These are phyloP conservation scores for Acanthoscelides obtectus DNA, from an alignment of 2,888 invertebrate species.

Conservation along the genomic window DNA sequence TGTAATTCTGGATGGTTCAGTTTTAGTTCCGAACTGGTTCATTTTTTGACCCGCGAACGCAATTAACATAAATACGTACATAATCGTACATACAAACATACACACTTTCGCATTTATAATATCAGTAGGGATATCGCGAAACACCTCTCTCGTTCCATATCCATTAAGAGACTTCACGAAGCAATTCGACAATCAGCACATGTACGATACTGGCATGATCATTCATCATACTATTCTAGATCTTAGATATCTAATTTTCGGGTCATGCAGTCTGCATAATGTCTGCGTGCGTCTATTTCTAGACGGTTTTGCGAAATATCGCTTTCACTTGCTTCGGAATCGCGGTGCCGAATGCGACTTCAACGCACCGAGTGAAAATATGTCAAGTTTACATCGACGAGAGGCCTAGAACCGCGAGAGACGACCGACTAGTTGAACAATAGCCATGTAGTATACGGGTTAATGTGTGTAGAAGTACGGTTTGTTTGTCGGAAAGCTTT, in stretches of 20 bases:
- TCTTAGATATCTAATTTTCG: background rate
- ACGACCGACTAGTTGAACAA: background rate
- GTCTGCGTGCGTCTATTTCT: background rate
- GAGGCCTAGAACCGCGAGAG: background rate
- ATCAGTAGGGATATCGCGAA: too few relatives aligned
- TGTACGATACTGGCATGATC: background rate
- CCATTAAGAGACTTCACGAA: background rate
- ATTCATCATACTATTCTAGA: background rate
- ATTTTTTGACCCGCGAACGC: too few relatives aligned
- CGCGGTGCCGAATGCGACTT: background rate
- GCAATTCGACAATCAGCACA: background rate
- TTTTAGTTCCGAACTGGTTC: too few relatives aligned
- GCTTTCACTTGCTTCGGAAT: background rate
- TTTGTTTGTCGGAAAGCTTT: background rate
- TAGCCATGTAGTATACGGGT: background rate
- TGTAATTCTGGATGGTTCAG: too few relatives aligned
- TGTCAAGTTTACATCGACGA: background rate
- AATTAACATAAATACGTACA: too few relatives aligned
- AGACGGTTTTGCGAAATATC: background rate
- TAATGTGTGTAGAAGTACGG: background rate
- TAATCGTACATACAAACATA: too few relatives aligned
- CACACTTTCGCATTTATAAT: too few relatives aligned
- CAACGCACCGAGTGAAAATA: background rate
- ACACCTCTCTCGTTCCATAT: background rate
- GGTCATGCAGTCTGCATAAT: background rate